These are phyloP conservation scores for Allobates femoralis DNA, from an alignment of 2,797 vertebrate genomes.

Conservation along the genomic window DNA sequence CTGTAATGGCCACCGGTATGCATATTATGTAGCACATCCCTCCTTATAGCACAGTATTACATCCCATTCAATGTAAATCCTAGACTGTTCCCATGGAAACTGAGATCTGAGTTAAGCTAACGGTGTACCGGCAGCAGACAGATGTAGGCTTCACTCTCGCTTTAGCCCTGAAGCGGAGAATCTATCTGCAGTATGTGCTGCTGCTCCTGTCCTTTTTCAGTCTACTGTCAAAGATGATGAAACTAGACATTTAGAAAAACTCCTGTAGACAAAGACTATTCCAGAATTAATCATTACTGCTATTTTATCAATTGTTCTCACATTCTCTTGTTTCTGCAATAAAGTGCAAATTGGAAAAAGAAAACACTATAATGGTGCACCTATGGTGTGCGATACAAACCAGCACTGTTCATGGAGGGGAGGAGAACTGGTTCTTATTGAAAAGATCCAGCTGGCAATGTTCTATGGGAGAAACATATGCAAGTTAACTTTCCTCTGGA, in stretches of 20 bases:
- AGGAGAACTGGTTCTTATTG: too few relatives aligned
- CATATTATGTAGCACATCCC: neutral
- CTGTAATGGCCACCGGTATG: neutral
- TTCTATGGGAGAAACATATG: too few relatives aligned
- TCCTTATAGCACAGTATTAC: neutral
- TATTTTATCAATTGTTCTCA: neutral
- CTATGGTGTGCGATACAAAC: neutral
- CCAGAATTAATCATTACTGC: neutral
- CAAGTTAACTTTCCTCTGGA: too few relatives aligned
- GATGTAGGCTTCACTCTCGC: constrained; percentile 11
- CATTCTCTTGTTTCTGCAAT: neutral
- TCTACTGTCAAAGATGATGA: neutral
- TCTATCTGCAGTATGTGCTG: neutral
- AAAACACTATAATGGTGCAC: neutral
- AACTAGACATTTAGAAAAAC: neutral
- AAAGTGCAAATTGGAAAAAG: neutral
- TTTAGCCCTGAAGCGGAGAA: constrained; percentile 6
- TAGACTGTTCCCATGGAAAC: constrained; percentile 37
- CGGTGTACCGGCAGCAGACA: constrained; percentile 13
- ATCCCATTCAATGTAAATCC: neutral
- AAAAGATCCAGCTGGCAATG: too few relatives aligned
- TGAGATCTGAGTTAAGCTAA: constrained; percentile 16
- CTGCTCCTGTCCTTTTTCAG: neutral
- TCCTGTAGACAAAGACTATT: neutral
- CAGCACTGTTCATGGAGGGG: neutral